Conservation (phyloP, 2,113 vertebrate species). For the Erythrolamprus reginae region DNA sequence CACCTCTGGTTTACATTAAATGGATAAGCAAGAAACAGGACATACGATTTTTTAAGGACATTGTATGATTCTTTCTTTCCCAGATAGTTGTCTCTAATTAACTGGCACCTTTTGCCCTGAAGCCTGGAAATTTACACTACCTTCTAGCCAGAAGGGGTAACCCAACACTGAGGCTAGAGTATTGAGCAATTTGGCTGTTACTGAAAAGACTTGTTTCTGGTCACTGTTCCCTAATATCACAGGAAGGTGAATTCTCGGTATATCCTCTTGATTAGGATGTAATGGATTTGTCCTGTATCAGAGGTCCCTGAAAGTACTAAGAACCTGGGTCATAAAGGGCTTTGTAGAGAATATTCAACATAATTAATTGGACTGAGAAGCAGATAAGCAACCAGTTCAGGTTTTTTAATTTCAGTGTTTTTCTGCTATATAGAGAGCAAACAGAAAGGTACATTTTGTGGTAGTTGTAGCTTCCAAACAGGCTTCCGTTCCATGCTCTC, state of each 20-base stretch:
- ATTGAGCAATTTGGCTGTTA: neutral
- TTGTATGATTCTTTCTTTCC: neutral
- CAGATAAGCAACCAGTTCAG: neutral
- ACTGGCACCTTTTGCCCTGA: neutral
- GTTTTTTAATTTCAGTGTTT: neutral
- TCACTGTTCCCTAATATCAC: neutral
- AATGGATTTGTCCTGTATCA: neutral
- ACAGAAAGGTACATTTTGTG: neutral
- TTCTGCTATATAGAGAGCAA: neutral
- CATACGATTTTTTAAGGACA: neutral
- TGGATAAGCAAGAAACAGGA: neutral
- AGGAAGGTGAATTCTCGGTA: neutral
- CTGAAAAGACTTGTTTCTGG: neutral
- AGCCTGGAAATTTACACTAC: neutral
- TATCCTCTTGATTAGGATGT: neutral
- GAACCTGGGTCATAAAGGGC: neutral
- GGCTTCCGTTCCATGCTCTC: neutral
- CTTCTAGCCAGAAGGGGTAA: neutral
- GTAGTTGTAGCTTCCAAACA: neutral
- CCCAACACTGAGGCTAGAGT: neutral
- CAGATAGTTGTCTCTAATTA: neutral
- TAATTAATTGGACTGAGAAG: neutral
- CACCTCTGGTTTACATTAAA: neutral
- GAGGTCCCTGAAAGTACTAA: neutral
- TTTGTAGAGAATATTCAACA: neutral